Evolutionary conservation across 2,888 invertebrate genomes (phyloP), one percentile per base, ranked within the genome.

Genomic region (Drosophila dives): DNA sequence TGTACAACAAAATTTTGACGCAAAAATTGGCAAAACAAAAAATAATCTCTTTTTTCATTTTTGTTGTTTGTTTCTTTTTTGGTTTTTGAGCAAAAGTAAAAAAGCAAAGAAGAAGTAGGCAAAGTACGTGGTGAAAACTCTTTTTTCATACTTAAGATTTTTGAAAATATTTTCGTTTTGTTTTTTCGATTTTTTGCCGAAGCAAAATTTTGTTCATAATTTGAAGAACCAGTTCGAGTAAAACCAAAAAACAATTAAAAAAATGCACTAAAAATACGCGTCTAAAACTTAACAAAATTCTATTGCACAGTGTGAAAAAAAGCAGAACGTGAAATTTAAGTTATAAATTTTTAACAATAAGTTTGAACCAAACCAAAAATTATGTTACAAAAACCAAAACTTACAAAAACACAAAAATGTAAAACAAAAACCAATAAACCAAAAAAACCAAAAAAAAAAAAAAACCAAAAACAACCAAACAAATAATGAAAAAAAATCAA

Each of bases 21-120:
- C 72, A 72, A 70, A 74, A 86, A 81, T 81, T 86, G 83, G 83
- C 86, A 82, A 85, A 80, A 67, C 58, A 62, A 62, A 66, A 53
- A 20, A 51, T 51, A 10, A 32, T 65, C 69, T 65, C 45, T 64
- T 71, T 80, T 72, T 64, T 79, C 32, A 48, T 42, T 72, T 45
- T 67, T 66, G 62, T 71, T 77, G 60, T 73, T 77, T 74, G 60
- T 77, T 77, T 77, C 77, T 74, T 77, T 77, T 81, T 71, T 77
- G 78, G 70, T 69, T 80, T 77, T 77, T 71, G 63, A 74, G 61
- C 62, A 69, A 63, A 61, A 61, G 64, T 63, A 50, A 60, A 80
- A 79, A 76, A 77, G 51, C 78, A 76, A 79, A 79, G 77, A 79
- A 80, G 80, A 80, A 79, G 69, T 79, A 69, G 80, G 80, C 80